Base-by-base conservation (phyloP, 1,140 invertebrate species). In the Monomorium pharaonis region DNA sequence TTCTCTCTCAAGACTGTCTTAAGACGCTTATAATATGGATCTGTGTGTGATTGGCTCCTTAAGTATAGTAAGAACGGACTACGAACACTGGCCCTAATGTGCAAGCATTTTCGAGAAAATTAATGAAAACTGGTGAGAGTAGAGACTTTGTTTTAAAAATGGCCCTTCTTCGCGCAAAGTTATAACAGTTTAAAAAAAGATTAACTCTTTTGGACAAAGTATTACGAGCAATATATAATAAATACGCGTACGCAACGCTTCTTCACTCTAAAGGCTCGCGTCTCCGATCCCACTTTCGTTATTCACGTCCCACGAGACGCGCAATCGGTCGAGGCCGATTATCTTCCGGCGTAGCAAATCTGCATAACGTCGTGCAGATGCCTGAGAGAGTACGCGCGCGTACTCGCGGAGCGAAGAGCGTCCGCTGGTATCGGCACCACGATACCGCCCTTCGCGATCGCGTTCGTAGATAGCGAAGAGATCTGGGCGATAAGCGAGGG, bases 401-500 rank as follows among this genome's bases (percentile, higher is more conserved):
- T 44, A 21, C 7, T 58, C 14, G 44, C 24, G 18, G 37, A 49
- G 18, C 67, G 51, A 58, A 81, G 42, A 65, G 27, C 33, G 33
- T 44, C 37, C 14, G 37, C 47, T 47, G 24, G 49, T 76, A 60
- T 58, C 69, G n/a, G 70, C 44, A 14, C 44, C 27, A 3, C n/a
- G n/a, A n/a, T n/a, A n/a, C 10, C 67, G 72, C 74, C 81, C 74
- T 84, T 77, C 72, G 85, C 67, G 77, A 86, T 86, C 54, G 58
- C 49, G 37, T 30, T 65, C 47, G 37, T 10, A 86, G 85, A 86
- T 84, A 84, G n/a, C 51, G 42, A 54, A 47, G 16, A 63, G 78
- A 86, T 83, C 27, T 4, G 42, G 18, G 27, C 33, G 80, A 86
- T 86, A 86, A 75, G 51, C 47, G 47, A 33, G 10, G 84, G 58